Percentiles rank a stretch among this genome's conserved stretches.
These are phyloP conservation scores for Zygogramma bicolorata DNA, from an alignment of 2,888 invertebrate genomes.

Conservation along the genomic window DNA sequence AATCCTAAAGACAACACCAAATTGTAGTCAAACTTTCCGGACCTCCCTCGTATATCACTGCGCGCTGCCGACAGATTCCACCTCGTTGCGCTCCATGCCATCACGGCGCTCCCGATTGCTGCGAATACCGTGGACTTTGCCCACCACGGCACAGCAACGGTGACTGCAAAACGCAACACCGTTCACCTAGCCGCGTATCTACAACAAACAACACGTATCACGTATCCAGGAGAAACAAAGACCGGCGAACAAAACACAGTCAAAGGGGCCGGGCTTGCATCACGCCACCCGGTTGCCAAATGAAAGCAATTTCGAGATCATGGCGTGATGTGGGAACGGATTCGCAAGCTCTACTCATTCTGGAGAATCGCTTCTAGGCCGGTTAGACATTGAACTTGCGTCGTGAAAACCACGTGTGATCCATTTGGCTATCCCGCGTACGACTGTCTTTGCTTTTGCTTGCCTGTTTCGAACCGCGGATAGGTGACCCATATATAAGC, in stretches of 20 bases:
- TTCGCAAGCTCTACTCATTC: not conserved
- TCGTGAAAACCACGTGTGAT: not conserved
- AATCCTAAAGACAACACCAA: too few relatives aligned
- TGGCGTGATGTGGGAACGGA: conserved; percentile 9
- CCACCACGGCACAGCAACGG: not conserved
- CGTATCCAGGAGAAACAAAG: not conserved
- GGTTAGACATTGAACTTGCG: not conserved
- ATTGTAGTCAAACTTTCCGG: not conserved
- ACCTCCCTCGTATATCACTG: not conserved
- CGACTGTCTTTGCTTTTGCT: too few relatives aligned
- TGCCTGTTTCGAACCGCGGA: too few relatives aligned
- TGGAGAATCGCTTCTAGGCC: not conserved
- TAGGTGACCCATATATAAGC: conserved; percentile 1
- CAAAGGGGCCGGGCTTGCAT: not conserved
- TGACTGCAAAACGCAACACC: too few relatives aligned
- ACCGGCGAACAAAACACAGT: not conserved
- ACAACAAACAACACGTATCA: not conserved
- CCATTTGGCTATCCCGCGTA: not conserved
- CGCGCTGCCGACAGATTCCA: not conserved
- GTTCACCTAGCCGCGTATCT: not conserved
- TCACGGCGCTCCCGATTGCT: not conserved
- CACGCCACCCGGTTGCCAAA: conserved; percentile 19
- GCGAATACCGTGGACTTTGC: not conserved
- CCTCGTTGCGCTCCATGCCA: not conserved
- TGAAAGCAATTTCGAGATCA: not conserved